phyloP scores from a whole-genome alignment of 53 echinoderm and acorn worm genomes.

The Holothuria leucospilota region DNA sequence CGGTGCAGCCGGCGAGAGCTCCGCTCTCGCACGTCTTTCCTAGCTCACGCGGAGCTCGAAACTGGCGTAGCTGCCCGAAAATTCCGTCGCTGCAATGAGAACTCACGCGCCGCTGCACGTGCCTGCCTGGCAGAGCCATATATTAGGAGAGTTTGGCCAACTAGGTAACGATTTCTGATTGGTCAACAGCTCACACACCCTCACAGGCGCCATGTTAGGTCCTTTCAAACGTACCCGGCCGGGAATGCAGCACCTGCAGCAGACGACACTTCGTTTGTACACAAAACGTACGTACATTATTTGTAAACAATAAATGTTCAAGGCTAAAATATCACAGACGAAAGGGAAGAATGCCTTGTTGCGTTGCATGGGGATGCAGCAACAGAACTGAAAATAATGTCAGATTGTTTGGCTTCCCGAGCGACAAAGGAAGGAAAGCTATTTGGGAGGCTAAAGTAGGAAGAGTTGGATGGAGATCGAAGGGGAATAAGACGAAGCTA shows the following conservation, averaged over 20 bases:
- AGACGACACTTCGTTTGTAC: neutral
- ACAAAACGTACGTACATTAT: neutral
- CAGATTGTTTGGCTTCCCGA: conserved; percentile 57
- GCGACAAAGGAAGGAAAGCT: conserved; percentile 47
- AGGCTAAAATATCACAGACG: no score
- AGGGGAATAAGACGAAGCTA: neutral
- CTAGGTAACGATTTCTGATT: no score
- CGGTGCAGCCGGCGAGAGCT: no score
- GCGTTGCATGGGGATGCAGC: conserved; percentile 53
- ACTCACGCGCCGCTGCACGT: no score
- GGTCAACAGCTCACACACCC: no score
- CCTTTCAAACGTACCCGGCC: neutral
- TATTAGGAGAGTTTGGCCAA: no score
- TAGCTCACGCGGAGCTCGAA: no score
- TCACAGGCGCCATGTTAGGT: conserved; percentile 3
- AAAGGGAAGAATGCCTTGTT: conserved; percentile 14
- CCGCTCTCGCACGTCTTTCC: no score
- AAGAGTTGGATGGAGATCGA: conserved; percentile 41
- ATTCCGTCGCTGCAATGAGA: no score
- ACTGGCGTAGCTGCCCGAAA: no score
- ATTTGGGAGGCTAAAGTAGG: conserved; percentile 60
- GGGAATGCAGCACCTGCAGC: neutral
- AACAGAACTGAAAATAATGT: conserved; percentile 49
- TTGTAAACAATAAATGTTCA: no score
- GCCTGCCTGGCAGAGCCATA: no score